Evolutionary conservation across 2,888 invertebrate genomes (phyloP).

Genomic region (Cantharis flavilabris): DNA sequence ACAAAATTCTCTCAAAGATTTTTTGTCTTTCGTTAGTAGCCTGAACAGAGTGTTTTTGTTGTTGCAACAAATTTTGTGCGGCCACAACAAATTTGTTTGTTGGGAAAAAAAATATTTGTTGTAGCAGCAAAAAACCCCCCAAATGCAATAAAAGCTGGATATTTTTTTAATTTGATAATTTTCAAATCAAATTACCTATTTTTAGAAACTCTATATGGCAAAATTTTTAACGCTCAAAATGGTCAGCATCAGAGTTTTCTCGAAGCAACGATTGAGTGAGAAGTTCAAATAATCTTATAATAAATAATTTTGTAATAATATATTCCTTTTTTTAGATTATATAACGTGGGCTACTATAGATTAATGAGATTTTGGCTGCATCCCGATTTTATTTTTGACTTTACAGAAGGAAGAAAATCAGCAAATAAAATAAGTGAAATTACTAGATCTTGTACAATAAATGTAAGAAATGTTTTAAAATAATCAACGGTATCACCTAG

Average conservation of each 20-base stretch:
- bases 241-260: neutral
- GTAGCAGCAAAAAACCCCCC: no score
- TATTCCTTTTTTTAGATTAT: constrained; percentile 15
- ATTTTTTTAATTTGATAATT: no score
- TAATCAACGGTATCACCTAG: neutral
- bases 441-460: neutral
- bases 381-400: constrained; percentile 13
- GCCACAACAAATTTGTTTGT: no score
- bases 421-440: neutral
- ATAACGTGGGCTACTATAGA: constrained; percentile 10
- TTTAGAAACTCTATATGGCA: neutral
- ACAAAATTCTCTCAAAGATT: no score
- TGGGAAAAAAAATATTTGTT: no score
- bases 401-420: constrained; percentile 7
- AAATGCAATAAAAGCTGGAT: no score
- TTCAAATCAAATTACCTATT: neutral
- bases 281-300: neutral
- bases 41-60: no score
- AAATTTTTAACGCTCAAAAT: neutral
- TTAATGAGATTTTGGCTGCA: constrained; percentile 28
- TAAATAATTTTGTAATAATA: neutral
- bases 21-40: no score
- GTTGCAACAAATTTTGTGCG: no score
- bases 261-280: neutral
- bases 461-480: neutral